Evolutionary conservation across 23 tunicate species (phyloP).

Genomic region (Halocynthia aurantium): DNA sequence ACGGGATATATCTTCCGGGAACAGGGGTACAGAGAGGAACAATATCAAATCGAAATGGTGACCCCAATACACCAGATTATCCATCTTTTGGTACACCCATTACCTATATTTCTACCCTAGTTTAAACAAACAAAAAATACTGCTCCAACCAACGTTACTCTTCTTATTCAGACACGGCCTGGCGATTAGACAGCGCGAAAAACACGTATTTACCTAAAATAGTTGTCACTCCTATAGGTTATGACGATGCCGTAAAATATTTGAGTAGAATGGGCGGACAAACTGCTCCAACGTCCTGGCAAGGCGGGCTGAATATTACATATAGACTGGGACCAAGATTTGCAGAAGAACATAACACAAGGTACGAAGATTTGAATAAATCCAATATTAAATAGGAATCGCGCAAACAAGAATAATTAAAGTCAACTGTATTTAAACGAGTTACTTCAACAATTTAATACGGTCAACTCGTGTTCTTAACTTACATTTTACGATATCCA

Average conservation of each 20-base stretch:
- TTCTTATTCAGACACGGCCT: slow-evolving; percentile 40
- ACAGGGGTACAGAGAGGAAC: slow-evolving; percentile 81
- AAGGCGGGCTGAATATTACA: slow-evolving; percentile 67
- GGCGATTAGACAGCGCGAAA: slow-evolving; percentile 19
- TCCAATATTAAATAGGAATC: no score
- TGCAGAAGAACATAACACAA: neutral
- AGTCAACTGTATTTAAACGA: no score
- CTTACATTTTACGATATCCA: no score
- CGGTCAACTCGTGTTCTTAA: no score
- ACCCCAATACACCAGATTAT: slow-evolving; percentile 62
- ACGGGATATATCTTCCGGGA: slow-evolving; percentile 47
- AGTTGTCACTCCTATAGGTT: slow-evolving; percentile 77
- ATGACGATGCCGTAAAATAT: slow-evolving; percentile 57
- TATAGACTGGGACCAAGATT: slow-evolving; percentile 81
- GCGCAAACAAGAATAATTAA: no score
- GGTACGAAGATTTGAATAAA: neutral
- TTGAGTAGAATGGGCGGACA: slow-evolving; percentile 47
- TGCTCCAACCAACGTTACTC: neutral
- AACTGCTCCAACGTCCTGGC: slow-evolving; percentile 43
- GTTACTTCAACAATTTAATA: no score
- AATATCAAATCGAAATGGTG: slow-evolving; percentile 35
- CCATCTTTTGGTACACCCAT: slow-evolving; percentile 44
- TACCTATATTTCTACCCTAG: neutral
- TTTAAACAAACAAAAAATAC: neutral
- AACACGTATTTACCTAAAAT: slow-evolving; percentile 37